Evolutionary conservation across 2,888 invertebrate genomes (phyloP).

Genomic region (Leptothorax acervorum): DNA sequence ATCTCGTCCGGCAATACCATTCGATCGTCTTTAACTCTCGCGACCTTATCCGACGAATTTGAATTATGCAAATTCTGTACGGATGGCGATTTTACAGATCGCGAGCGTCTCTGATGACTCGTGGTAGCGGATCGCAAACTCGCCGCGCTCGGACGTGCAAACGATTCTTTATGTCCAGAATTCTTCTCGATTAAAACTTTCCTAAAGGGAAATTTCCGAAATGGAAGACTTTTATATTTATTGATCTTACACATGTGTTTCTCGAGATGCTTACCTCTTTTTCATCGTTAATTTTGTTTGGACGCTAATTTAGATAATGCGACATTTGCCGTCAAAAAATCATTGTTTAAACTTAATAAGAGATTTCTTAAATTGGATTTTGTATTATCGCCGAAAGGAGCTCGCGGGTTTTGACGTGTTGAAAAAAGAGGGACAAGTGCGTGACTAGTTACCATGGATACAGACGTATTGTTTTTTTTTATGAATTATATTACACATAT

Average conservation of each 20-base stretch:
- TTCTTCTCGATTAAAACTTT: conserved; percentile 64
- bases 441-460: conserved; percentile 65
- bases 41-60: background rate
- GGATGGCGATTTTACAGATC: conserved; percentile 41
- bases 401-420: conserved; percentile 42
- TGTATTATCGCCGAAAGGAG: conserved; percentile 51
- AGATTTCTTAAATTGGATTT: conserved; percentile 64
- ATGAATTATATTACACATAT: no score
- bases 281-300: conserved; percentile 64
- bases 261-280: conserved; percentile 57
- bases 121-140: conserved; percentile 43
- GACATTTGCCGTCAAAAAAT: conserved; percentile 38
- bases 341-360: conserved; percentile 44
- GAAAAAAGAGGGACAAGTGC: conserved; percentile 48
- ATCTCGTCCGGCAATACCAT: conserved; percentile 26
- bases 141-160: conserved; percentile 55
- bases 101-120: background rate
- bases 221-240: background rate
- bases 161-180: conserved; percentile 32
- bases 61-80: conserved; percentile 20
- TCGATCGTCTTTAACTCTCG: background rate
- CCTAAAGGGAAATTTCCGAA: conserved; percentile 37
- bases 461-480: conserved; percentile 12
- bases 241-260: background rate
- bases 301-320: background rate